phyloP scores from a whole-genome alignment of 1,140 invertebrate species.

The Dreissena rostriformis region DNA sequence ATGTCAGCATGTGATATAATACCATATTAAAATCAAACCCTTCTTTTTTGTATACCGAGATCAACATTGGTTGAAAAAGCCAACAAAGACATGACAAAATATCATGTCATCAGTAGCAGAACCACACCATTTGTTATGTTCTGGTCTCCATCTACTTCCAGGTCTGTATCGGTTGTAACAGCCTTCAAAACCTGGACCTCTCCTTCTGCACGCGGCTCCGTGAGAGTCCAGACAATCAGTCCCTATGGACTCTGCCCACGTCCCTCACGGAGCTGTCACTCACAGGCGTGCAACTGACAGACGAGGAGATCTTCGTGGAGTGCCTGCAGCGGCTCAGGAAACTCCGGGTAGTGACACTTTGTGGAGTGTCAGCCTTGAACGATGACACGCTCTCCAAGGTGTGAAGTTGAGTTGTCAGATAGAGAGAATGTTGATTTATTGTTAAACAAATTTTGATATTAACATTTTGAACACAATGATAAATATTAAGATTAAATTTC shows the following conservation, averaged over 20 bases:
- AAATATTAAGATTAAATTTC: no score
- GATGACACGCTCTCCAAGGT: slow-evolving; percentile 73
- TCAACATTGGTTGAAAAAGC: no score
- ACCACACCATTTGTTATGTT: no score
- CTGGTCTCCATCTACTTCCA: no score
- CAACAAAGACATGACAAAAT: no score
- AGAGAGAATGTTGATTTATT: no score
- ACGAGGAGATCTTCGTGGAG: slow-evolving; percentile 71
- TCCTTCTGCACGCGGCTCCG: slow-evolving; percentile 75
- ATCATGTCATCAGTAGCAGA: no score
- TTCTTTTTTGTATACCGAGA: no score
- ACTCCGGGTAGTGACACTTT: slow-evolving; percentile 68
- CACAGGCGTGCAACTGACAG: slow-evolving; percentile 71
- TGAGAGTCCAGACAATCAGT: slow-evolving; percentile 63
- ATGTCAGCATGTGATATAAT: no score
- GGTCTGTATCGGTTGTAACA: slow-evolving; percentile 72
- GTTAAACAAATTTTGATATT: no score
- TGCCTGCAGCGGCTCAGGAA: slow-evolving; percentile 69
- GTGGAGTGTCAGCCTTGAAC: slow-evolving; percentile 75
- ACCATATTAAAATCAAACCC: no score
- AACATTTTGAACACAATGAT: no score
- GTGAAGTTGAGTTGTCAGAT: neutral
- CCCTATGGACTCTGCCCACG: slow-evolving; percentile 72
- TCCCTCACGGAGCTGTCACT: slow-evolving; percentile 73
- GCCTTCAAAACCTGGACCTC: slow-evolving; percentile 71